These are phyloP conservation scores for Pollimyrus isidori DNA, from an alignment of 2,113 vertebrate species.

Conservation along the genomic window DNA sequence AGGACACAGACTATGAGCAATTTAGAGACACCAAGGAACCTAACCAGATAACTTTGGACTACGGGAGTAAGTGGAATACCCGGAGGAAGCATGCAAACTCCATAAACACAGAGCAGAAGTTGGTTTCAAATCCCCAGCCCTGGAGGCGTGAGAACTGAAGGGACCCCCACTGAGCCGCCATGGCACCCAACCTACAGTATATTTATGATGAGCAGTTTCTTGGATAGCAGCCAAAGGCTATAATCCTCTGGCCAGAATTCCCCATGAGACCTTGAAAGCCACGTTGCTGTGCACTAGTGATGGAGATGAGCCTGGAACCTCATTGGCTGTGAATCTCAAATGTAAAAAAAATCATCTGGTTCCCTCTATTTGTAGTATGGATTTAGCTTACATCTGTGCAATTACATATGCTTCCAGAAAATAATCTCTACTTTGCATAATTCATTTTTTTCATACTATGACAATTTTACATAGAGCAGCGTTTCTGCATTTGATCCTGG, in stretches of 20 bases:
- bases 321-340: slow-evolving; percentile 1
- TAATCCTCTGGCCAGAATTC: neutral
- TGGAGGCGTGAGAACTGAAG: neutral
- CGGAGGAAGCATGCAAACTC: neutral
- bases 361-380: neutral
- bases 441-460: neutral
- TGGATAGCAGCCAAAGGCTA: neutral
- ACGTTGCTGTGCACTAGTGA: neutral
- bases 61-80: neutral
- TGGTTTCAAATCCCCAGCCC: neutral
- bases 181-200: neutral
- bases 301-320: neutral
- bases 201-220: neutral
- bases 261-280: neutral
- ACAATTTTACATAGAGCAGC: neutral
- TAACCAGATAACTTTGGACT: neutral
- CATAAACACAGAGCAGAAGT: neutral
- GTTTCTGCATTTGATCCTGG: neutral
- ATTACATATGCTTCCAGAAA: neutral
- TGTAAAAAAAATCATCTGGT: neutral
- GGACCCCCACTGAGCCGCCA: neutral
- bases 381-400: neutral
- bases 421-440: neutral
- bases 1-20: neutral
- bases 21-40: neutral